Evolutionary conservation across 2,888 invertebrate genomes (phyloP).

Genomic region (Homarus gammarus): DNA sequence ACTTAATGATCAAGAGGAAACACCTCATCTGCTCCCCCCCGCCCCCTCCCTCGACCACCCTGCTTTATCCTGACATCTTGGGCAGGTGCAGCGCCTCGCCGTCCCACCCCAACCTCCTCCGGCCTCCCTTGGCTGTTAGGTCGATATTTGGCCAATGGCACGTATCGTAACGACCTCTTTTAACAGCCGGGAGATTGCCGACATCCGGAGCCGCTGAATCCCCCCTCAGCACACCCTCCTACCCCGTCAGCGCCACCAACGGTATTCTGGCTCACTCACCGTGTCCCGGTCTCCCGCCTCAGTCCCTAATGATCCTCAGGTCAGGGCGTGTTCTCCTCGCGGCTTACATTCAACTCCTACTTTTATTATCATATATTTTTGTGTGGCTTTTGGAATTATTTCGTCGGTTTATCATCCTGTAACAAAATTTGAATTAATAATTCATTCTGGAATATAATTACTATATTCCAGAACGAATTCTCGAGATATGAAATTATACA

Average conservation of each 20-base stretch:
- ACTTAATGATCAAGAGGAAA: no score
- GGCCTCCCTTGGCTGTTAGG: background rate
- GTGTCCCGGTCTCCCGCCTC: no score
- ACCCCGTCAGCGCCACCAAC: background rate
- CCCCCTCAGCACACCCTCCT: background rate
- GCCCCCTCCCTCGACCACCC: background rate
- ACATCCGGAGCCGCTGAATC: background rate
- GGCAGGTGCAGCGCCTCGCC: background rate
- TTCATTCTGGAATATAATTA: no score
- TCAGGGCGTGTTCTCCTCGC: no score
- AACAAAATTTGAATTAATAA: no score
- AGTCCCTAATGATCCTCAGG: no score
- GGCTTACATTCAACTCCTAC: no score
- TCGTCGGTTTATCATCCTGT: no score
- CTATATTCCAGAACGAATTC: no score
- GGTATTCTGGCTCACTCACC: background rate
- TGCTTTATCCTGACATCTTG: background rate
- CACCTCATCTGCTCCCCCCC: background rate
- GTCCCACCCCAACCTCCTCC: background rate
- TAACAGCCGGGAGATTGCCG: conserved; percentile 2
- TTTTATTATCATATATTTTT: no score
- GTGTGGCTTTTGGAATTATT: no score
- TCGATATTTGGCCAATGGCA: background rate
- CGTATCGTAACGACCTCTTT: background rate
- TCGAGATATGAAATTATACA: no score